Evolutionary conservation across 2,888 invertebrate genomes (phyloP).

Genomic region (Ophioninae sp.): DNA sequence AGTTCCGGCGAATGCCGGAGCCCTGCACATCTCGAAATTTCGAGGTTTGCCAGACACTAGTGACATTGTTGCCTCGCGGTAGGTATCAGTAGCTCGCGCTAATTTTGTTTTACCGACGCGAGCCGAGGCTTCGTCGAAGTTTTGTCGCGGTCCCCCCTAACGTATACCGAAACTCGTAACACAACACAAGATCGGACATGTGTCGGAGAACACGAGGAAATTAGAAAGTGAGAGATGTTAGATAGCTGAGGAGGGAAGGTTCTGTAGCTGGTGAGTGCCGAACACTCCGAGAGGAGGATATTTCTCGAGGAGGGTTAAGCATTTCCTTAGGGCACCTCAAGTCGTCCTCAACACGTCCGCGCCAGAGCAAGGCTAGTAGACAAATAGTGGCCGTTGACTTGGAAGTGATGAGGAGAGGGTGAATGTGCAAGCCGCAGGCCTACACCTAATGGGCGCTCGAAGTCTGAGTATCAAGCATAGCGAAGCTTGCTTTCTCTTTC

Average conservation of each 20-base stretch:
- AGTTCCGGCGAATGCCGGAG: too few species aligned
- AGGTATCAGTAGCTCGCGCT: too few species aligned
- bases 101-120: too few species aligned
- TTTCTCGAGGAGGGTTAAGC: constrained; percentile 57
- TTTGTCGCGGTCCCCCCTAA: too few species aligned
- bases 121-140: too few species aligned
- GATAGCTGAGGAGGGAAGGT: constrained; percentile 15
- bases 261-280: constrained; percentile 36
- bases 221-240: constrained; percentile 29
- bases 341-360: constrained; percentile 64
- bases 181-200: not conserved
- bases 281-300: constrained; percentile 46
- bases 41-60: too few species aligned
- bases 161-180: not conserved
- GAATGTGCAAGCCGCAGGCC: constrained; percentile 34
- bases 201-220: constrained; percentile 23
- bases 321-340: constrained; percentile 62
- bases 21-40: too few species aligned
- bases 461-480: constrained; percentile 63
- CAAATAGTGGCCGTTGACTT: constrained; percentile 59
- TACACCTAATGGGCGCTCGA: constrained; percentile 59
- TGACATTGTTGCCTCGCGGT: too few species aligned
- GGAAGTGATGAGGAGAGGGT: constrained; percentile 31
- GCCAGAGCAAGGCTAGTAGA: constrained; percentile 60
- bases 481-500: constrained; percentile 73